Conservation (phyloP, 2,113 vertebrate species). For the Microtus pennsylvanicus region DNA sequence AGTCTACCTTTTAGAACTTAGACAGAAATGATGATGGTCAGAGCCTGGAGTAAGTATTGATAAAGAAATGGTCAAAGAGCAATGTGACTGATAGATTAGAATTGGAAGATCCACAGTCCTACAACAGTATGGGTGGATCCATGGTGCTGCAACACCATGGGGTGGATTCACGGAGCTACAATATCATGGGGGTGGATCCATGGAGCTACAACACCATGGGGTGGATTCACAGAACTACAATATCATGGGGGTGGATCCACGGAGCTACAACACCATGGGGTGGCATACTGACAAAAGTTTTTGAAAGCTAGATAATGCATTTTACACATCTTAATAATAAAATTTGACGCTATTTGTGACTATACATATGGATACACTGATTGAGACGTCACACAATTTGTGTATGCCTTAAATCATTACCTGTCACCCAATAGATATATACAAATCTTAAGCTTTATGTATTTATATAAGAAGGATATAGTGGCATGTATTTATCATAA, state of each 20-base stretch:
- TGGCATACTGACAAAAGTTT: no score
- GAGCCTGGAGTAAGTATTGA: no score
- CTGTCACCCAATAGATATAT: background rate
- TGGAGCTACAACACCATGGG: no score
- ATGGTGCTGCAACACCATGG: no score
- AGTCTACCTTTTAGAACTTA: background rate
- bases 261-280: no score
- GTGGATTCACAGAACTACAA: no score
- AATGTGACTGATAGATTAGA: accelerated
- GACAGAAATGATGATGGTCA: no score
- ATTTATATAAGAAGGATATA: background rate
- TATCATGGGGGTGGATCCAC: no score
- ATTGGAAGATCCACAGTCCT: no score
- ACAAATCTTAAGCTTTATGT: background rate
- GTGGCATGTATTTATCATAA: background rate
- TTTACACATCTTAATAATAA: background rate
- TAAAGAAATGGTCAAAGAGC: background rate
- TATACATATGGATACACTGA: background rate
- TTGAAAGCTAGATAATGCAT: background rate
- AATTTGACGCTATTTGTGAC: background rate
- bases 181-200: no score
- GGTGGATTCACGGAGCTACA: no score
- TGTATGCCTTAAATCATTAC: background rate
- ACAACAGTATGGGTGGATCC: no score
- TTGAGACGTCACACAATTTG: background rate